A percentile compares a stretch with the other conserved stretches of the same genome.
Conservation (phyloP, 1,140 invertebrate species). For the Olivierus martensii region DNA sequence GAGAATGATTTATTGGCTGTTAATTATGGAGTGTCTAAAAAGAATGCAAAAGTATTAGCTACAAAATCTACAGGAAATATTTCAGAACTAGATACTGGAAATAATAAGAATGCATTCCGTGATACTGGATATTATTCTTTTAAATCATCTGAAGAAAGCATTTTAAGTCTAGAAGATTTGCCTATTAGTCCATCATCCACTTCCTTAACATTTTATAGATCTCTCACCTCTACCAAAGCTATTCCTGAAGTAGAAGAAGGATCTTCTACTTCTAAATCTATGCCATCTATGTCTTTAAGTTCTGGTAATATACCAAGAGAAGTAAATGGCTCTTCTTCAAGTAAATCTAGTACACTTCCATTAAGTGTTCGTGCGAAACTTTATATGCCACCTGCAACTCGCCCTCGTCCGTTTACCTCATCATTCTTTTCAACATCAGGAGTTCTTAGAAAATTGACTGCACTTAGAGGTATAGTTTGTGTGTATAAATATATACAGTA, state of each 20-base stretch:
- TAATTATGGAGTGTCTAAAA: slow-evolving; percentile 10
- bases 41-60: slow-evolving; percentile 12
- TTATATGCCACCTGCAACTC: slow-evolving; percentile 4
- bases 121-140: slow-evolving; percentile 22
- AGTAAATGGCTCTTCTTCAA: slow-evolving; percentile 6
- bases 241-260: slow-evolving; percentile 22
- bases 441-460: slow-evolving; percentile 19
- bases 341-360: slow-evolving; percentile 16
- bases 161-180: slow-evolving; percentile 16
- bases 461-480: slow-evolving; percentile 12
- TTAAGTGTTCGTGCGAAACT: slow-evolving; percentile 9
- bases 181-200: slow-evolving; percentile 7
- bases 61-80: slow-evolving; percentile 20
- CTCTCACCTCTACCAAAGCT: slow-evolving; percentile 15
- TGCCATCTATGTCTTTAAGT: slow-evolving; percentile 12
- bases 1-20: slow-evolving; percentile 16
- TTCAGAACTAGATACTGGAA: slow-evolving; percentile 13
- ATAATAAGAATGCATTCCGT: slow-evolving; percentile 13
- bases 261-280: slow-evolving; percentile 1
- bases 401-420: slow-evolving; percentile 10
- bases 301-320: slow-evolving; percentile 16
- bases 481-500: too few relatives aligned
- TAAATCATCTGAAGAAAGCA: slow-evolving; percentile 20
- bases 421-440: slow-evolving; percentile 21
- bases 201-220: slow-evolving; percentile 10